Evolutionary conservation across 2,113 vertebrate genomes (phyloP).

Genomic region (Alces alces): DNA sequence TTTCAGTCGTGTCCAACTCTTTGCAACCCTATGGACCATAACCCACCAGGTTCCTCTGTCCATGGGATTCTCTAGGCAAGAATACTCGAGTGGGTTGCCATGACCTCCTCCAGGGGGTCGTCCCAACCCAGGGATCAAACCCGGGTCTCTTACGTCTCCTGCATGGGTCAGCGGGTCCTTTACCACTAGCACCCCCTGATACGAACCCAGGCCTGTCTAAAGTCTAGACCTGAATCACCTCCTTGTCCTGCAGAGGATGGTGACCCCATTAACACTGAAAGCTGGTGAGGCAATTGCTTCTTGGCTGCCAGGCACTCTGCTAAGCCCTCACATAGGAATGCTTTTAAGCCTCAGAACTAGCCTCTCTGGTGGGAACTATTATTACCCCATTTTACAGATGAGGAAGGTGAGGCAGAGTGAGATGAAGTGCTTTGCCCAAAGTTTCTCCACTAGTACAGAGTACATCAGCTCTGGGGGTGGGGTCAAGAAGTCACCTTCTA

Average conservation of each 20-base stretch:
- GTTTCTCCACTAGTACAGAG: neutral
- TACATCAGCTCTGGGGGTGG: neutral
- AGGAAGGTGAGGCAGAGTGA: neutral
- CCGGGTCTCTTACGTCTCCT: neutral
- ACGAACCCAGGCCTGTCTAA: neutral
- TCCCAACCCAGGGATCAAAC: neutral
- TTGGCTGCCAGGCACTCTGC: too few relatives aligned
- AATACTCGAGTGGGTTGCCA: neutral
- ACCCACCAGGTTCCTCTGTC: neutral
- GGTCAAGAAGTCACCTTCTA: neutral
- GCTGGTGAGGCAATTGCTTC: fast-evolving
- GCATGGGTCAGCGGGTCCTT: neutral
- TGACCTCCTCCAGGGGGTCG: neutral
- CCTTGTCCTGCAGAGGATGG: too few relatives aligned
- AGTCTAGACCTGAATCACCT: too few relatives aligned
- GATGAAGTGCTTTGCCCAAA: neutral
- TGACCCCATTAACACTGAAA: neutral
- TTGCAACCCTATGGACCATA: neutral
- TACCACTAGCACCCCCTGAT: neutral
- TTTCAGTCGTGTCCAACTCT: neutral
- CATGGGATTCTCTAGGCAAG: neutral
- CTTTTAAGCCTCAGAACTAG: neutral
- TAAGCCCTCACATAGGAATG: too few relatives aligned
- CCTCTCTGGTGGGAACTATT: neutral
- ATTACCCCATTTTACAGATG: neutral